phyloP scores from a whole-genome alignment of 2,888 invertebrate genomes.

The Dasysyrphus albostriatus region DNA sequence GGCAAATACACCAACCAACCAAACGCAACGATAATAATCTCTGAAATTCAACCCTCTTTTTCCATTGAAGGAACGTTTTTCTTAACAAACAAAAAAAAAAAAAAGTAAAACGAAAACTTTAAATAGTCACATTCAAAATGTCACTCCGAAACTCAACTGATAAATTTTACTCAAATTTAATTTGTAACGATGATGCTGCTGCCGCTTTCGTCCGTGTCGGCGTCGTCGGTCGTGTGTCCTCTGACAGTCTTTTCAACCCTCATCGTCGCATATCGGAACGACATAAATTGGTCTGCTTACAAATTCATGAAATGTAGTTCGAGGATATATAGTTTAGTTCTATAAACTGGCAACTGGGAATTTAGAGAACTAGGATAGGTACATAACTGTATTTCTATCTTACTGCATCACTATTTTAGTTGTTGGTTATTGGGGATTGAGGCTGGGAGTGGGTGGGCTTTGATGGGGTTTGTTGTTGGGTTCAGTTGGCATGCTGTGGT shows the following conservation, averaged over 20 bases:
- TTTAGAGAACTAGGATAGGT: slow-evolving; percentile 15
- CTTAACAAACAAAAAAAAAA: no score
- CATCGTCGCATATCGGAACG: slow-evolving; percentile 63
- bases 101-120: slow-evolving; percentile 29
- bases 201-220: background rate
- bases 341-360: background rate
- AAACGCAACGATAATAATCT: slow-evolving; percentile 4
- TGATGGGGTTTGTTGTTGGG: background rate
- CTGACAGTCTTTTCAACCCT: slow-evolving; percentile 57
- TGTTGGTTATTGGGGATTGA: background rate
- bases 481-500: background rate
- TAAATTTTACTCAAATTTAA: slow-evolving; percentile 72
- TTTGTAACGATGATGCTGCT: slow-evolving; percentile 51
- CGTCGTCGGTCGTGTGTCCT: background rate
- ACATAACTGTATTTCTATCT: slow-evolving; percentile 40
- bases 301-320: slow-evolving; percentile 72
- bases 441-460: background rate
- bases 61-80: background rate
- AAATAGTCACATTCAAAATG: slow-evolving; percentile 67
- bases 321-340: slow-evolving; percentile 4
- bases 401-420: slow-evolving; percentile 22
- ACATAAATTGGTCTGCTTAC: slow-evolving; percentile 70
- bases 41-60: slow-evolving; percentile 29
- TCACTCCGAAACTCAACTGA: slow-evolving; percentile 63
- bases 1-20: slow-evolving; percentile 17